These are phyloP conservation scores for Asteroscopus sphinx DNA, from an alignment of 2,888 invertebrate species.

Conservation along the genomic window DNA sequence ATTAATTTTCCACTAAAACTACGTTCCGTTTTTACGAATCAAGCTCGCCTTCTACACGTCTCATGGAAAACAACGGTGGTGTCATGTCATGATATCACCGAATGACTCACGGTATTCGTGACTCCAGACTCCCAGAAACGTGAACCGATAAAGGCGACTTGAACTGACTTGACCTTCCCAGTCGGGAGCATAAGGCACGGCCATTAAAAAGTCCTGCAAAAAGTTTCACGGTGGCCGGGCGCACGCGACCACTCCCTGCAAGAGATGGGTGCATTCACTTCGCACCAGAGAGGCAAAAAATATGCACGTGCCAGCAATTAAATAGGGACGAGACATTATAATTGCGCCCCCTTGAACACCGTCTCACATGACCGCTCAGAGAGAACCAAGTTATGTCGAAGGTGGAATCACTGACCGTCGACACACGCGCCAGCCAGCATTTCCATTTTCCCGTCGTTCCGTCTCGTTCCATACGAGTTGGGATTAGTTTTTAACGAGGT, in stretches of 20 bases:
- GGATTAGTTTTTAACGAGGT: slow-evolving; percentile 69
- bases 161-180: slow-evolving; percentile 80
- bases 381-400: slow-evolving; percentile 71
- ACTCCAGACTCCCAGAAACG: slow-evolving; percentile 69
- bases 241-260: slow-evolving; percentile 74
- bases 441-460: slow-evolving; percentile 63
- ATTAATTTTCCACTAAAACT: slow-evolving; percentile 54
- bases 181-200: slow-evolving; percentile 76
- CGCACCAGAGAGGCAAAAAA: slow-evolving; percentile 73
- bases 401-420: slow-evolving; percentile 76
- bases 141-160: slow-evolving; percentile 69
- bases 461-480: slow-evolving; percentile 76
- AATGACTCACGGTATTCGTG: slow-evolving; percentile 79
- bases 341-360: slow-evolving; percentile 68
- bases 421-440: slow-evolving; percentile 78
- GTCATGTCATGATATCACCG: slow-evolving; percentile 81
- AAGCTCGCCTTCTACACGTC: slow-evolving; percentile 50
- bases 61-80: slow-evolving; percentile 73
- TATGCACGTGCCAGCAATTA: slow-evolving; percentile 87
- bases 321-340: slow-evolving; percentile 74
- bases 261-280: slow-evolving; percentile 77
- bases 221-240: slow-evolving; percentile 70
- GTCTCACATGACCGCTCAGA: slow-evolving; percentile 79
- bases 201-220: slow-evolving; percentile 75
- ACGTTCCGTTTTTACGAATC: slow-evolving; percentile 53